phyloP scores from a whole-genome alignment of 2,113 vertebrate genomes.

The Xenopus borealis region DNA sequence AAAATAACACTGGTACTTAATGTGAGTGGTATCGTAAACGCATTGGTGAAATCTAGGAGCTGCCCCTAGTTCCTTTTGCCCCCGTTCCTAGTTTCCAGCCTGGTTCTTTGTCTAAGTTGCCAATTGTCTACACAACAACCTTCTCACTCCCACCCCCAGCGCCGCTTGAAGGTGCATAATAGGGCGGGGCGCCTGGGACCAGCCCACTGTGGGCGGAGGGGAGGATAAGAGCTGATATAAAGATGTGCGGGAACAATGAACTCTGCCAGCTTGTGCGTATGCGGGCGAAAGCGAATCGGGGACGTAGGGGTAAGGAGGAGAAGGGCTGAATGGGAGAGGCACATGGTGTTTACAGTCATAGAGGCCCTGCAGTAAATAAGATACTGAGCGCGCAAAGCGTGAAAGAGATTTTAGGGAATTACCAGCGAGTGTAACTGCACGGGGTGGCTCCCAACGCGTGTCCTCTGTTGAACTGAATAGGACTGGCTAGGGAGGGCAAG shows the following conservation, averaged over 20 bases:
- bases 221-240: slow-evolving; percentile 17
- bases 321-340: background rate
- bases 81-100: background rate
- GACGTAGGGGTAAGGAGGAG: background rate
- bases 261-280: slow-evolving; percentile 14
- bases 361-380: no score
- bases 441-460: background rate
- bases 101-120: background rate
- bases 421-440: background rate
- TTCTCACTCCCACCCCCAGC: background rate
- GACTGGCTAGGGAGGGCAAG: no score
- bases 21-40: no score
- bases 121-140: background rate
- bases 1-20: no score
- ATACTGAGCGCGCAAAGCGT: no score
- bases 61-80: no score
- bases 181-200: background rate
- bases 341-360: background rate
- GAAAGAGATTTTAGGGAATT: background rate
- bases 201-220: slow-evolving; percentile 16
- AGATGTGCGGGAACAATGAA: slow-evolving; percentile 34
- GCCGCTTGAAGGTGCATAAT: background rate
- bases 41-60: no score
- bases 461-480: no score
- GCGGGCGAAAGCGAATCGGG: background rate